phyloP scores from a whole-genome alignment of 2,888 invertebrate species.

The Morpho deidamia region DNA sequence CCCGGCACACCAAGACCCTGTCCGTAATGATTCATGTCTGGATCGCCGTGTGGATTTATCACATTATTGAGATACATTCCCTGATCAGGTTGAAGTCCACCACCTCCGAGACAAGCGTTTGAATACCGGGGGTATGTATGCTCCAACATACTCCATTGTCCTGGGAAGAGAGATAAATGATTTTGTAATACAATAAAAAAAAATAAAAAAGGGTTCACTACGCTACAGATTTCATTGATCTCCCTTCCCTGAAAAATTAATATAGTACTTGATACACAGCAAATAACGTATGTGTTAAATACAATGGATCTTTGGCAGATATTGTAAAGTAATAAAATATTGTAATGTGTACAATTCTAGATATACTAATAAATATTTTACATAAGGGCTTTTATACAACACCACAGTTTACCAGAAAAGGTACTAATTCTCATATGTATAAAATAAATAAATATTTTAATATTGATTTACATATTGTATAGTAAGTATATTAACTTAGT shows the following conservation, averaged over 20 bases:
- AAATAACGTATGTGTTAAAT: neutral
- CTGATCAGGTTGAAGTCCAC: slow-evolving; percentile 76
- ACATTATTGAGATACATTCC: slow-evolving; percentile 78
- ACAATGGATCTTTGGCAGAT: too few species aligned
- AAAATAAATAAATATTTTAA: too few species aligned
- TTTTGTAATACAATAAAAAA: slow-evolving; percentile 50
- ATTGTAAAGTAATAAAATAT: too few species aligned
- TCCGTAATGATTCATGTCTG: slow-evolving; percentile 60
- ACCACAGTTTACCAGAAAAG: too few species aligned
- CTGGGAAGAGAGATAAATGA: slow-evolving; percentile 83
- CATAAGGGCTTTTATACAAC: too few species aligned
- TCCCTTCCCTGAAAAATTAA: slow-evolving; percentile 73
- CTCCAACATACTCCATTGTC: slow-evolving; percentile 92
- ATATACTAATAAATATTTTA: too few species aligned
- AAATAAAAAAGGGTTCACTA: slow-evolving; percentile 31
- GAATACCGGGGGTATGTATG: slow-evolving; percentile 87
- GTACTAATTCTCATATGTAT: too few species aligned
- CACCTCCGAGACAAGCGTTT: slow-evolving; percentile 80
- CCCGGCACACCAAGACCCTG: slow-evolving; percentile 52
- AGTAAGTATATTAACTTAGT: too few species aligned
- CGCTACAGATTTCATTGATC: slow-evolving; percentile 58
- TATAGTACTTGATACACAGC: too few species aligned
- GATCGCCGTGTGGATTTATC: slow-evolving; percentile 58
- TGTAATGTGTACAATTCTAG: too few species aligned
- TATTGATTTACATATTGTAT: too few species aligned